These are phyloP conservation scores for Brachylomia viminalis DNA, from an alignment of 2,888 invertebrate species.

Conservation along the genomic window DNA sequence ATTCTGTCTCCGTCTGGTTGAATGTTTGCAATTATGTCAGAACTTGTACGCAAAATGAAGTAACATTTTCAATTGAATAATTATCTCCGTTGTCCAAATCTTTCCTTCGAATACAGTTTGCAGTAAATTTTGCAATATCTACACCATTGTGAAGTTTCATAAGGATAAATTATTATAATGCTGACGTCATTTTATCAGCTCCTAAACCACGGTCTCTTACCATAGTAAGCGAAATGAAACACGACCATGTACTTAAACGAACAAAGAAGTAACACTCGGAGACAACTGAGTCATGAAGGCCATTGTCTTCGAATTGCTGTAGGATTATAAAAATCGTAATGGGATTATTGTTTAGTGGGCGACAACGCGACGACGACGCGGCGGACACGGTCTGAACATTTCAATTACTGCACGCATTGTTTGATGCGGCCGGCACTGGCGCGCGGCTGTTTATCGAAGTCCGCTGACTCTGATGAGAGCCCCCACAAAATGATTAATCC, in stretches of 20 bases:
- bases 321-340: conserved; percentile 86
- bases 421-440: conserved; percentile 57
- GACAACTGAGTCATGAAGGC: conserved; percentile 77
- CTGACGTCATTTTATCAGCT: conserved; percentile 49
- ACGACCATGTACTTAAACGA: conserved; percentile 55
- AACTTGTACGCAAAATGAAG: conserved; percentile 21
- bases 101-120: conserved; percentile 18
- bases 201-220: conserved; percentile 30
- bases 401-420: conserved; percentile 85
- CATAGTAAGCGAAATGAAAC: conserved; percentile 52
- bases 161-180: conserved; percentile 30
- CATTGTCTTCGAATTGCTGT: conserved; percentile 82
- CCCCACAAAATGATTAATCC: conserved; percentile 68
- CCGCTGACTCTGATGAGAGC: conserved; percentile 65
- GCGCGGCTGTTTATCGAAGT: conserved; percentile 62
- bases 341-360: conserved; percentile 83
- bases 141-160: conserved; percentile 24
- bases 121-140: conserved; percentile 42
- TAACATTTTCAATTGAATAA: conserved; percentile 39
- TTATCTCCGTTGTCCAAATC: conserved; percentile 45
- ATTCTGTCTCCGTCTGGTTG: conserved; percentile 22
- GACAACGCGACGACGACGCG: conserved; percentile 69
- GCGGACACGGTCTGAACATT: conserved; percentile 78
- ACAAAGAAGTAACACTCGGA: conserved; percentile 65
- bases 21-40: conserved; percentile 22